These are phyloP conservation scores for Epizoanthus scotinus DNA, from an alignment of 92 coral and sea anemone genomes.

Conservation along the genomic window DNA sequence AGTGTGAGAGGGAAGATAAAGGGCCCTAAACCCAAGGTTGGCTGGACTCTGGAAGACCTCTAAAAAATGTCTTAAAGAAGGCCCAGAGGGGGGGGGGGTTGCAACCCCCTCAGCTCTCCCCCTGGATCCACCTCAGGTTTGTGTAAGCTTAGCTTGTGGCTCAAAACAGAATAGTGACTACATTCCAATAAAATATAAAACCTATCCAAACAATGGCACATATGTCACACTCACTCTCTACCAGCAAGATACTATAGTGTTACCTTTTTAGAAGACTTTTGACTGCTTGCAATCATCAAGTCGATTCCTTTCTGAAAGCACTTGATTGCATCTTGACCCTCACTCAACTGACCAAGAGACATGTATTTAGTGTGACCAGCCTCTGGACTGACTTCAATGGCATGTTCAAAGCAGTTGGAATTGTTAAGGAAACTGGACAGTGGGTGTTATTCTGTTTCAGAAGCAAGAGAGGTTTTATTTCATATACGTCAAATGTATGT, in stretches of 20 bases:
- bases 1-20: no score
- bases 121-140: no score
- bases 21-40: no score
- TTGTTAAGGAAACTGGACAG: slow-evolving; percentile 18
- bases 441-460: background rate
- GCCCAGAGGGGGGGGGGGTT: no score
- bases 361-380: slow-evolving; percentile 83
- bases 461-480: background rate
- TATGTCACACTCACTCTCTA: background rate
- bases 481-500: no score
- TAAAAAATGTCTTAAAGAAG: no score
- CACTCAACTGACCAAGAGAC: slow-evolving; percentile 88
- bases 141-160: no score
- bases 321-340: slow-evolving; percentile 82
- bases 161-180: no score
- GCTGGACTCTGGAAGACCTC: no score
- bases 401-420: slow-evolving; percentile 80
- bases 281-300: slow-evolving; percentile 67
- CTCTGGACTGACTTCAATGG: slow-evolving; percentile 71
- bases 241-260: background rate
- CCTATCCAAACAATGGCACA: no score
- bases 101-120: no score
- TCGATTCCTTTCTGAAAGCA: slow-evolving; percentile 89
- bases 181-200: no score
- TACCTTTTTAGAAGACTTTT: slow-evolving; percentile 23